Evolutionary conservation across 2,888 invertebrate genomes (phyloP).

Genomic region (Glaucopsyche alexis): DNA sequence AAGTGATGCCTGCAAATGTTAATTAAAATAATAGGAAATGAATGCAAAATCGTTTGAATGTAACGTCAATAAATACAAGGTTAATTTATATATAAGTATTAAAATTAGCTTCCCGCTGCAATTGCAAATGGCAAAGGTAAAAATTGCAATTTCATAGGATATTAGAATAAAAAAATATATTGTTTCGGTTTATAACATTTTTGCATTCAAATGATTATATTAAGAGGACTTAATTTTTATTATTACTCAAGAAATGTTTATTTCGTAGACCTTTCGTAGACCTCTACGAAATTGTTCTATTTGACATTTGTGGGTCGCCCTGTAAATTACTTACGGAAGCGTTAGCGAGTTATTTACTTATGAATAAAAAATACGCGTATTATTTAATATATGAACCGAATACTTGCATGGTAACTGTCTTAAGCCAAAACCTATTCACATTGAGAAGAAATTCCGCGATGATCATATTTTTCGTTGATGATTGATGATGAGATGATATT

Average conservation of each 20-base stretch:
- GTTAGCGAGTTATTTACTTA: no score
- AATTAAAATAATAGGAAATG: constrained; percentile 9
- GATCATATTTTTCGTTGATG: no score
- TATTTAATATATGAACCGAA: no score
- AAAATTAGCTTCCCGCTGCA: constrained; percentile 15
- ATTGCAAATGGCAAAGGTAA: constrained; percentile 19
- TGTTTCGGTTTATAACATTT: not conserved
- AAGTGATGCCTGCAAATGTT: not conserved
- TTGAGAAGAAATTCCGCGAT: no score
- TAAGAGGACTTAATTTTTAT: not conserved
- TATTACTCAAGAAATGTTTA: not conserved
- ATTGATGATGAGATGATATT: no score
- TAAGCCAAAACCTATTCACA: not conserved
- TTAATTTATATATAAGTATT: constrained; percentile 22
- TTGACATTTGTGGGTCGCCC: not conserved
- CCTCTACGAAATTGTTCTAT: not conserved
- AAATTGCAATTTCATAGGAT: constrained; percentile 6
- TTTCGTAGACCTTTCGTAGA: not conserved
- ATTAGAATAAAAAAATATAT: not conserved
- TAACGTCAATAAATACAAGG: constrained; percentile 22
- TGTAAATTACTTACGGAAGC: no score
- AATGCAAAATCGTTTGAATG: constrained; percentile 4
- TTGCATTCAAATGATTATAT: constrained; percentile 1
- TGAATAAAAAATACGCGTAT: no score
- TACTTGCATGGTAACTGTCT: not conserved